Percentiles rank a stretch among this genome's conserved stretches.
Evolutionary conservation across 2,113 vertebrate species (phyloP).

Genomic region (Oreochromis spilurus): DNA sequence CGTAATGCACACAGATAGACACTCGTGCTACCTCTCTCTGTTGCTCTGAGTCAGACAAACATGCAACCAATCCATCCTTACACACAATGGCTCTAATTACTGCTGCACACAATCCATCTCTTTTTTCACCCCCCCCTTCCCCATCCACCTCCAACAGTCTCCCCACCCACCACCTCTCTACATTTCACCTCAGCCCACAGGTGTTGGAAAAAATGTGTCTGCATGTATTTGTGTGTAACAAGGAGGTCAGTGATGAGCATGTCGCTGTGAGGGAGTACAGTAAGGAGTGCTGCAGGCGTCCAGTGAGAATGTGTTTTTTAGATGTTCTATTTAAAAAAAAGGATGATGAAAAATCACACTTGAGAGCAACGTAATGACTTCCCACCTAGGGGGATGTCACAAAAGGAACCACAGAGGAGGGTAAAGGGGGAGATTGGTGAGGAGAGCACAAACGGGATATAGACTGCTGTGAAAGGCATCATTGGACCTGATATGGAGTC

Average conservation of each 20-base stretch:
- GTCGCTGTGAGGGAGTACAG: not conserved
- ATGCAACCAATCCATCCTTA: not conserved
- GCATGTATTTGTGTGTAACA: not conserved
- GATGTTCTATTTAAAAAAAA: constrained; percentile 13
- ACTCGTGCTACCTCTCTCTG: not conserved
- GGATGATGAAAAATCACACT: constrained; percentile 23
- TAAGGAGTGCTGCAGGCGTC: not conserved
- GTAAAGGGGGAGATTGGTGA: not conserved
- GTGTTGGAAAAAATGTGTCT: not conserved
- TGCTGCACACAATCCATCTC: not conserved
- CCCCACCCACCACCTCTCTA: not conserved
- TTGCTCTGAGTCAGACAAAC: not conserved
- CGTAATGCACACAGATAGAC: not conserved
- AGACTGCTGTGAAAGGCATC: not conserved
- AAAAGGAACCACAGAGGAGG: constrained; percentile 1
- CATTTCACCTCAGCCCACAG: not conserved
- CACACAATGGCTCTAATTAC: constrained; percentile 24
- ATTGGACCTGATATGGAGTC: not conserved
- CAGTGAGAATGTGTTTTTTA: constrained; percentile 1
- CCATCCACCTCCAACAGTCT: not conserved
- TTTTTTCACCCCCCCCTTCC: not conserved
- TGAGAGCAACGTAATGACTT: constrained; percentile 30
- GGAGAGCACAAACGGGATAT: not conserved
- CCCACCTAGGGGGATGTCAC: not conserved
- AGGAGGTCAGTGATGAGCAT: constrained; percentile 8